Percentiles rank a stretch among this genome's conserved stretches.
Conservation (phyloP, 2,797 vertebrate species). For the Loriculus beryllinus region DNA sequence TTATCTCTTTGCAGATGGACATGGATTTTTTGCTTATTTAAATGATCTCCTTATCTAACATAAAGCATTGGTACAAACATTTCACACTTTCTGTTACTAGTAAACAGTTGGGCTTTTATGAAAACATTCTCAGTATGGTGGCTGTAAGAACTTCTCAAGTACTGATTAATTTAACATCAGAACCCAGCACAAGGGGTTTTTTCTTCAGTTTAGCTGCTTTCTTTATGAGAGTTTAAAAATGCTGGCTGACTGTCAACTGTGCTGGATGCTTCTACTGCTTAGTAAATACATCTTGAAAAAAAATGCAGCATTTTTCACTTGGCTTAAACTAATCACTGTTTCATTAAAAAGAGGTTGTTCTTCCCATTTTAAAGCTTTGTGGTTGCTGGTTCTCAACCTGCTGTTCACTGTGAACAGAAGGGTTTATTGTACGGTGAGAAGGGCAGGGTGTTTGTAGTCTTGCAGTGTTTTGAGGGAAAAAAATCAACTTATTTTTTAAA, state of each 20-base stretch:
- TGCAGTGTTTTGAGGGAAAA: not conserved
- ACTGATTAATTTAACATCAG: not conserved
- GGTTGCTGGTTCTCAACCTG: not conserved
- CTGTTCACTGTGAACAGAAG: not conserved
- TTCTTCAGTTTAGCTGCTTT: not conserved
- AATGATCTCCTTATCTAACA: not conserved
- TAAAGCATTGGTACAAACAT: conserved; percentile 5
- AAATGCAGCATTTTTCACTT: not conserved
- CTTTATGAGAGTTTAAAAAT: not conserved
- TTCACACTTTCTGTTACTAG: not conserved
- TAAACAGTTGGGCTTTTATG: not conserved
- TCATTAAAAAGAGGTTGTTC: not conserved
- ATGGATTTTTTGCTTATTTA: not conserved
- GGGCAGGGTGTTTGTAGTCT: not conserved
- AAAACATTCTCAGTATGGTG: not conserved
- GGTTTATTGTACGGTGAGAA: conserved; percentile 16
- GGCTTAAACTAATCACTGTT: conserved; percentile 32
- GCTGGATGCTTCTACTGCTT: conserved; percentile 3
- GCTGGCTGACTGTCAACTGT: not conserved
- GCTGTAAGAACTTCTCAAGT: not conserved
- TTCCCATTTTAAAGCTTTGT: conserved; percentile 34
- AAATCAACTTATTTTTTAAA: not conserved
- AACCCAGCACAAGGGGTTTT: not conserved
- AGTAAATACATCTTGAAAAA: not conserved
- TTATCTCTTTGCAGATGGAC: not conserved